Base-by-base conservation (phyloP, 2,797 vertebrate species). In the Acanthurus leucopareius region DNA sequence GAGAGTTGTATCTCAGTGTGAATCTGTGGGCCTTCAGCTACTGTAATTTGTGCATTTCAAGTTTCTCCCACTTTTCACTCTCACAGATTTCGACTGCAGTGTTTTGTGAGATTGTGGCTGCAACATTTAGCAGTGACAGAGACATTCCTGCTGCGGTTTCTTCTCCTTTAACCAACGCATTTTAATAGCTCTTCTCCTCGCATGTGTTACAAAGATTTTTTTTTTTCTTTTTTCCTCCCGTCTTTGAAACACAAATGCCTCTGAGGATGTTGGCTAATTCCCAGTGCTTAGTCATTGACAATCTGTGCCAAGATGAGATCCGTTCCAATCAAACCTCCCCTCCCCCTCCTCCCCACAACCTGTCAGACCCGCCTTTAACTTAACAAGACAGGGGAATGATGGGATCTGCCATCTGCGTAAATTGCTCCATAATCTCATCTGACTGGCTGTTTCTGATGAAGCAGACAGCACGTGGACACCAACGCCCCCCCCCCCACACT, bases 351-450 rank as follows among this genome's bases (percentile, higher is more conserved):
- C 51, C 20, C 47, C 54, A 11, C 83, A 84, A 78, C 77, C 75
- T 85, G 85, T 88, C 87, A 85, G 80, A 82, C 81, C 73, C 3
- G 47, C 79, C 82, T 77, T 82, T 77, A 2, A 70, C 83, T 88
- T 87, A 87, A 92, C 85, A 77, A 89, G 87, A 73, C 85, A 84
- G 72, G 70, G 79, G 73, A 91, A 89, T 86, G 83, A 89, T 87
- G 81, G 65, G 83, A 87, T 87, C 77, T 84, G 87, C 85, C 85
- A 89, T 91, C 86, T 91, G 91, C 87, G 85, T 86, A 90, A 89
- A 91, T 85, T 86, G 79, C 79, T 83, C 80, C 65, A 78, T 91
- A 88, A 92, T 92, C 90, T 91, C 86, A 71, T 89, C 76, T 79
- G 79, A 88, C 76, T 83, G 83, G n/a, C 65, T 70, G 80, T 86